Evolutionary conservation across 1,140 invertebrate species (phyloP).

Genomic region (Calliopsis andreniformis): DNA sequence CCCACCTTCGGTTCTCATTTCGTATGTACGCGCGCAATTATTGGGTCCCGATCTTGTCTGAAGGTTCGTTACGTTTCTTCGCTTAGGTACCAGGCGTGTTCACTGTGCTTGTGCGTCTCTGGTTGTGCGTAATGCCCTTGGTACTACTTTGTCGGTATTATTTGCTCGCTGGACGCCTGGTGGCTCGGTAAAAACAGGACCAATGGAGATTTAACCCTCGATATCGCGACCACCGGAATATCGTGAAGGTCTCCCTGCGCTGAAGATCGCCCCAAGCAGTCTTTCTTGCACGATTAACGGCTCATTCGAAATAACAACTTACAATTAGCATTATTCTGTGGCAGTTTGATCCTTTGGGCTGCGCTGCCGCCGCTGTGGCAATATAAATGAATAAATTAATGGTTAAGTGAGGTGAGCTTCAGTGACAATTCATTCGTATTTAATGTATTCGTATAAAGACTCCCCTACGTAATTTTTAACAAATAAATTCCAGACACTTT

Average conservation of each 20-base stretch:
- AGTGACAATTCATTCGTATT: too few relatives aligned
- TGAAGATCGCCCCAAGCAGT: not conserved
- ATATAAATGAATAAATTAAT: too few relatives aligned
- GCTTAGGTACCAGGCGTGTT: constrained; percentile 22
- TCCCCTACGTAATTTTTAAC: too few relatives aligned
- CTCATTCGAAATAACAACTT: constrained; percentile 14
- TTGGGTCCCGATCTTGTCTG: constrained; percentile 66
- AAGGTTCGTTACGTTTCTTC: constrained; percentile 56
- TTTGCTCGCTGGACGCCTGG: not conserved
- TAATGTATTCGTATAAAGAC: too few relatives aligned
- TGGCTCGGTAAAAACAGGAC: constrained; percentile 29
- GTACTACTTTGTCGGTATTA: constrained; percentile 57
- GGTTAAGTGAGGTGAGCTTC: too few relatives aligned
- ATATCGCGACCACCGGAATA: constrained; percentile 47
- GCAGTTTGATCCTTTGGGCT: too few relatives aligned
- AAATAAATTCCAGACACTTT: too few relatives aligned
- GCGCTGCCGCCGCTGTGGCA: too few relatives aligned
- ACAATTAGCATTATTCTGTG: constrained; percentile 19
- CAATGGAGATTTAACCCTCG: constrained; percentile 31
- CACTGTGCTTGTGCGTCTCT: not conserved
- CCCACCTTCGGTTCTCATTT: constrained; percentile 56
- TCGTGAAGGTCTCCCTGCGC: constrained; percentile 6
- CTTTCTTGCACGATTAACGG: constrained; percentile 16
- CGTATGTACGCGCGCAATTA: constrained; percentile 72
- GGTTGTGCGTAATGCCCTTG: constrained; percentile 47